Percentiles rank a stretch among this genome's conserved stretches.
Evolutionary conservation across 2,888 invertebrate genomes (phyloP).

Genomic region (Scaptomyza reducta): DNA sequence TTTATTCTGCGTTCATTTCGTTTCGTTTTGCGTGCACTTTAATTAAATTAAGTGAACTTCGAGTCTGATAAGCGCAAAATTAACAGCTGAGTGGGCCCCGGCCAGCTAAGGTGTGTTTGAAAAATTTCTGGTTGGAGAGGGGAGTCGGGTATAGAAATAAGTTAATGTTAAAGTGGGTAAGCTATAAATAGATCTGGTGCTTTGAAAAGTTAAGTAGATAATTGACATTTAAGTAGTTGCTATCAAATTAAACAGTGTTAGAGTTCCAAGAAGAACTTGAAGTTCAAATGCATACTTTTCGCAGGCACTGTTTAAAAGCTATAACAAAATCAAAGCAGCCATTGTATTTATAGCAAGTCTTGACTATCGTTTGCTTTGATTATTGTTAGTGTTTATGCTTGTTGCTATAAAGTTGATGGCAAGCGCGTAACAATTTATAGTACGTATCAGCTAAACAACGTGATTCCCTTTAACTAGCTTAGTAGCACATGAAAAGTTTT

Average conservation of each 20-base stretch:
- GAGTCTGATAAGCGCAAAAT: conserved; percentile 61
- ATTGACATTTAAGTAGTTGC: conserved; percentile 2
- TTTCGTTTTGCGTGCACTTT: conserved; percentile 50
- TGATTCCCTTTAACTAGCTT: not conserved
- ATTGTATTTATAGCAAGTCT: not conserved
- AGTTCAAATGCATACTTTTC: not conserved
- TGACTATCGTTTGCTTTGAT: not conserved
- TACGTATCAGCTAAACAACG: not conserved
- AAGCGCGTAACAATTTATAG: not conserved
- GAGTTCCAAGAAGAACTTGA: not conserved
- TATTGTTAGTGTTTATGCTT: too few species aligned
- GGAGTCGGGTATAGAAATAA: not conserved
- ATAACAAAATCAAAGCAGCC: not conserved
- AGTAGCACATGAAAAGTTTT: not conserved
- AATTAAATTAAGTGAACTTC: conserved; percentile 76
- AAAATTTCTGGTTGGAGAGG: not conserved
- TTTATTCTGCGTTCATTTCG: conserved; percentile 19
- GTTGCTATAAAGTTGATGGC: not conserved
- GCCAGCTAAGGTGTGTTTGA: conserved; percentile 2
- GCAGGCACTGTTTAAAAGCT: not conserved
- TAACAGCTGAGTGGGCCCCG: conserved; percentile 24
- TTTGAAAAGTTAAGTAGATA: not conserved
- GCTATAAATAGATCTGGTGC: conserved; percentile 6
- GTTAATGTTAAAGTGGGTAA: not conserved
- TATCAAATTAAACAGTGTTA: not conserved